Conservation (phyloP, 2,888 invertebrate species). For the Notodonta dromedarius region DNA sequence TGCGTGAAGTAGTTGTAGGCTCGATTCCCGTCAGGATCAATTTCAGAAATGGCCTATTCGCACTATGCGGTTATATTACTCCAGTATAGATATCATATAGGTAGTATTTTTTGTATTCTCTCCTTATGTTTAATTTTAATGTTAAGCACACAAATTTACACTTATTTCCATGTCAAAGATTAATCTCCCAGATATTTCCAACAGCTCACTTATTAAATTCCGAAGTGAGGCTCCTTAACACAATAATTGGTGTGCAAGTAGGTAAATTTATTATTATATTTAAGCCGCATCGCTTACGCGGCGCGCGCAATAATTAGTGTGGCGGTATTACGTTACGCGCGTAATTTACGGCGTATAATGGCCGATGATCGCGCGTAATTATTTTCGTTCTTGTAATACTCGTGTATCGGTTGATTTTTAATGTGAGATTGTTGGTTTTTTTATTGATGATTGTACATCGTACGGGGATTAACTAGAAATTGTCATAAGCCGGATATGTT, state of each 20-base stretch:
- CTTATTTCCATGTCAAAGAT: neutral
- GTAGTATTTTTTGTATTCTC: too few relatives aligned
- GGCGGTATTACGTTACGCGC: conserved; percentile 59
- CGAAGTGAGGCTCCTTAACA: conserved; percentile 36
- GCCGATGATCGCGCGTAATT: conserved; percentile 64
- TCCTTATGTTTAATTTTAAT: too few relatives aligned
- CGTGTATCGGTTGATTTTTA: conserved; percentile 46
- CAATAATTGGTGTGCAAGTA: conserved; percentile 51
- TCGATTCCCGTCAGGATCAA: too few relatives aligned
- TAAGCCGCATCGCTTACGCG: conserved; percentile 51
- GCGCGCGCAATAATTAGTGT: conserved; percentile 54
- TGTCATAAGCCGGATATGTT: neutral
- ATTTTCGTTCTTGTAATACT: conserved; percentile 54
- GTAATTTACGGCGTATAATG: conserved; percentile 66
- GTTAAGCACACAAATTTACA: too few relatives aligned
- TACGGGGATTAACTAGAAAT: neutral
- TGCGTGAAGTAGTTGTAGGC: too few relatives aligned
- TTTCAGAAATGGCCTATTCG: too few relatives aligned
- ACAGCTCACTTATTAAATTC: conserved; percentile 6
- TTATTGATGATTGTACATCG: neutral
- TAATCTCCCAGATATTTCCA: neutral
- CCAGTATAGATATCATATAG: too few relatives aligned
- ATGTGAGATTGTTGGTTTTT: conserved; percentile 30
- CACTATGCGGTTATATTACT: too few relatives aligned
- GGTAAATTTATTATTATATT: conserved; percentile 50